Evolutionary conservation across 2,797 vertebrate species (phyloP).

Genomic region (Rachycentron canadum): DNA sequence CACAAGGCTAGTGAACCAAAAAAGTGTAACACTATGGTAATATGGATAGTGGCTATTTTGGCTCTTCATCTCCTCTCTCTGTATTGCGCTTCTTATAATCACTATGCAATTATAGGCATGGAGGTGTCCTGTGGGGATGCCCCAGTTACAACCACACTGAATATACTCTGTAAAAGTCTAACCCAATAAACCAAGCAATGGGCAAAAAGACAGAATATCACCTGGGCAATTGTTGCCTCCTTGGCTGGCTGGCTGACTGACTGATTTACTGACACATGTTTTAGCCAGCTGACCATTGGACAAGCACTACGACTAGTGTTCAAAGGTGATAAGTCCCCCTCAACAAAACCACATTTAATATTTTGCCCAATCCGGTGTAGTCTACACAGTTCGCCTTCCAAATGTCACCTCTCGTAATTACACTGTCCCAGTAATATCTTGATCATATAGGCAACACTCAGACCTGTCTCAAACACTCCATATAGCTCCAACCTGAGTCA

Average conservation of each 20-base stretch:
- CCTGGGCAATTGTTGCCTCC: slow-evolving; percentile 23
- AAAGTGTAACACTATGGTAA: slow-evolving; percentile 8
- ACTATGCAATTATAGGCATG: slow-evolving; percentile 63
- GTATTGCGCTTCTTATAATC: slow-evolving; percentile 59
- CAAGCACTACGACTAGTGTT: slow-evolving; percentile 28
- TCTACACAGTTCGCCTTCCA: background rate
- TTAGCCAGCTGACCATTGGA: slow-evolving; percentile 23
- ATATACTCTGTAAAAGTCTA: slow-evolving; percentile 29
- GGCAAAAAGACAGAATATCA: slow-evolving; percentile 25
- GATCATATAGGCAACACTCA: slow-evolving; percentile 14
- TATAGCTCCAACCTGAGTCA: slow-evolving; percentile 3
- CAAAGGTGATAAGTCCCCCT: slow-evolving; percentile 28
- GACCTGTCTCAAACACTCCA: background rate
- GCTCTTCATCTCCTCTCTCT: slow-evolving; percentile 34
- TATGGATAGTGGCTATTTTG: slow-evolving; percentile 57
- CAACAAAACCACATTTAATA: slow-evolving; percentile 25
- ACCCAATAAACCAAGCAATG: slow-evolving; percentile 38
- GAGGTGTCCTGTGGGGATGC: slow-evolving; percentile 71
- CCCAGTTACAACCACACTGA: slow-evolving; percentile 67
- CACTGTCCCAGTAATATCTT: background rate
- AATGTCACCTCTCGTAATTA: background rate
- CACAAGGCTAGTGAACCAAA: slow-evolving; percentile 24
- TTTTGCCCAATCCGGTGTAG: slow-evolving; percentile 18
- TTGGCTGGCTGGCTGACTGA: slow-evolving; percentile 25
- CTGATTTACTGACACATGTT: slow-evolving; percentile 43